Percentiles rank a stretch among this genome's conserved stretches.
These are phyloP conservation scores for Dinocampus coccinellae DNA, from an alignment of 2,888 invertebrate genomes.

Conservation along the genomic window DNA sequence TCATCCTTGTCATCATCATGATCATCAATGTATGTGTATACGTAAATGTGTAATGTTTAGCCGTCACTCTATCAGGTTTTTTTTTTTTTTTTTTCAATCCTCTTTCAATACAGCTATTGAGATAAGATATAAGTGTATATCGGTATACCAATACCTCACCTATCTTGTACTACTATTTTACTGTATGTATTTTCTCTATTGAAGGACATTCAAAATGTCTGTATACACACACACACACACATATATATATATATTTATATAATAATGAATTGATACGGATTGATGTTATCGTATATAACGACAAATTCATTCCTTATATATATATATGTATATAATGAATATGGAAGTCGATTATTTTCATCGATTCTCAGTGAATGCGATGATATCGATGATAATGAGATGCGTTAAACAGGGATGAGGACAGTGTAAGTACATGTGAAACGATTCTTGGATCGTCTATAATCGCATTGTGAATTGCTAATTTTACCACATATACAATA, in stretches of 20 bases:
- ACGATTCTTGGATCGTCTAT: constrained; percentile 31
- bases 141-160: too few species aligned
- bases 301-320: not conserved
- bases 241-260: too few species aligned
- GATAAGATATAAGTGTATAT: not conserved
- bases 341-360: constrained; percentile 13
- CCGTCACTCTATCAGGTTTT: too few species aligned
- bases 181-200: too few species aligned
- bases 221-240: too few species aligned
- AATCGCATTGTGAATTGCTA: constrained; percentile 15
- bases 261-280: too few species aligned
- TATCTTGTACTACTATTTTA: too few species aligned
- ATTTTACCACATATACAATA: constrained; percentile 22
- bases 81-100: not conserved
- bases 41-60: not conserved
- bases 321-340: not conserved
- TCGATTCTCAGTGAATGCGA: not conserved
- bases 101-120: not conserved
- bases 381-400: constrained; percentile 28
- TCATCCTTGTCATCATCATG: not conserved
- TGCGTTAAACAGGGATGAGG: not conserved
- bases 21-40: not conserved
- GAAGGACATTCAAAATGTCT: too few species aligned
- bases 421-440: constrained; percentile 23
- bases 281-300: not conserved